These are phyloP conservation scores for Kryptolebias marmoratus DNA, from an alignment of 2,113 vertebrate genomes.

Conservation along the genomic window DNA sequence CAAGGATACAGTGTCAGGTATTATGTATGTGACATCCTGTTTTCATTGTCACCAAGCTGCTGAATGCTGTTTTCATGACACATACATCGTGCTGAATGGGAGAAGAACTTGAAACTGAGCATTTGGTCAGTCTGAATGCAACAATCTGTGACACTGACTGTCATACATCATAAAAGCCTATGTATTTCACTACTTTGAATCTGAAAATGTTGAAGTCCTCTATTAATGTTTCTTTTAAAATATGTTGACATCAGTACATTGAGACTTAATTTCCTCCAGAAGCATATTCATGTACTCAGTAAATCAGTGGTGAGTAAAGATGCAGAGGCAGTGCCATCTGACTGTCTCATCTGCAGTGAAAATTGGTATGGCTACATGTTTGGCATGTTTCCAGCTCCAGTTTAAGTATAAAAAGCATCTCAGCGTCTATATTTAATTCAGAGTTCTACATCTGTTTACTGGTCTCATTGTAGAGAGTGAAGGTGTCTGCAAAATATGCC, in stretches of 20 bases:
- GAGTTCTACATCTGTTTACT: not conserved
- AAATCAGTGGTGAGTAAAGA: not conserved
- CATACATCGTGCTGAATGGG: not conserved
- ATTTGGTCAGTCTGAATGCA: not conserved
- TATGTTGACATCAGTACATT: not conserved
- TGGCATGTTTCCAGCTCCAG: not conserved
- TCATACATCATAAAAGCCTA: not conserved
- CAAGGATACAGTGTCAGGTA: not conserved
- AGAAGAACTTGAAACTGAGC: not conserved
- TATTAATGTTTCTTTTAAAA: not conserved
- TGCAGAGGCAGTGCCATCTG: not conserved
- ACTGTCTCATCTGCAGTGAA: not conserved
- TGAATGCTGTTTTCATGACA: not conserved
- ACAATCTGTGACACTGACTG: not conserved
- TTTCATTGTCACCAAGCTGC: not conserved
- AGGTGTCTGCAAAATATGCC: no score
- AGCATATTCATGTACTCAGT: not conserved
- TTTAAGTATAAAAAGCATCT: not conserved
- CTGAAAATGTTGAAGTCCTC: not conserved
- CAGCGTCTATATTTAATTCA: not conserved
- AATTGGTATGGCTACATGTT: not conserved
- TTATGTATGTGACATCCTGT: not conserved
- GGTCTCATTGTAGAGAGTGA: constrained; percentile 1
- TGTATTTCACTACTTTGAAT: not conserved
- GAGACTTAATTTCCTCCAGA: not conserved